These are phyloP conservation scores for Phrynocephalus guinanensis DNA, from an alignment of 2,797 vertebrate species.

Conservation along the genomic window DNA sequence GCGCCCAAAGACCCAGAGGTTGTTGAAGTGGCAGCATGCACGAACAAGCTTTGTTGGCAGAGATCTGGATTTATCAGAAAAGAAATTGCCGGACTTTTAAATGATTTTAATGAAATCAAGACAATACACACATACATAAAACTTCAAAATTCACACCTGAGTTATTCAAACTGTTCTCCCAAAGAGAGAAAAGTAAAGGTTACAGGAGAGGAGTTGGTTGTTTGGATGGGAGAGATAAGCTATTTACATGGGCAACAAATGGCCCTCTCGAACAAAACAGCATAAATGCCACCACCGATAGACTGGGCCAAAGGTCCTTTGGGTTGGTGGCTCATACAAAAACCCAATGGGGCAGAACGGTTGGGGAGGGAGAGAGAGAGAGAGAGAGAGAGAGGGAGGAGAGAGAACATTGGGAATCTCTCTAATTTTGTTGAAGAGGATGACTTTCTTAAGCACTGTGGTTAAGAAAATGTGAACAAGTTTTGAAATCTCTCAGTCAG, in stretches of 20 bases:
- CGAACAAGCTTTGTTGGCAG: no score
- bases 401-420: no score
- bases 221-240: neutral
- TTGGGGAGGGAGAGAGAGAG: neutral
- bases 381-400: no score
- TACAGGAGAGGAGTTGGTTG: constrained; percentile 35
- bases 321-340: neutral
- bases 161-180: constrained; percentile 59
- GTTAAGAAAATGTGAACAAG: neutral
- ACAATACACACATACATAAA: constrained; percentile 53
- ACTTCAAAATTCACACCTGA: constrained; percentile 70
- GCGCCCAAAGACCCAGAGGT: no score
- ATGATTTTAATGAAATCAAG: constrained; percentile 60
- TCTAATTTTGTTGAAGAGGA: neutral
- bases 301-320: neutral
- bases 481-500: neutral
- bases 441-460: neutral
- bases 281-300: neutral
- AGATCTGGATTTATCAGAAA: neutral
- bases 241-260: constrained; percentile 44
- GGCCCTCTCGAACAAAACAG: neutral
- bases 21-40: no score
- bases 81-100: constrained; percentile 34
- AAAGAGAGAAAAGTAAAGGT: constrained; percentile 44
- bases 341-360: neutral